Base-by-base conservation (phyloP, 2,797 vertebrate species). In the Pipistrellus pipistrellus region DNA sequence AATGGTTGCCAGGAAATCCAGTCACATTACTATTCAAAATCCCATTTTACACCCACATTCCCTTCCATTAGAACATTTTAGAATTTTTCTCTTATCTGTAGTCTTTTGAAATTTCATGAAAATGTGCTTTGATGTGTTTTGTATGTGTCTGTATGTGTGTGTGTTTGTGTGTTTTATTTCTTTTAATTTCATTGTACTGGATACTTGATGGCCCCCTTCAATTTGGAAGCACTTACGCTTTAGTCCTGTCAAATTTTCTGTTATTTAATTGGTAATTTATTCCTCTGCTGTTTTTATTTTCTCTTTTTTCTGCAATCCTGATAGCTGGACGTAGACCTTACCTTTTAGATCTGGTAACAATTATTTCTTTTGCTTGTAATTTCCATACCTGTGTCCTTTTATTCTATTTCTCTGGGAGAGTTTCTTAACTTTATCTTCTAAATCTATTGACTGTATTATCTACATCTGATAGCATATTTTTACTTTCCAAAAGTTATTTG, bases 11-110 rank as follows among this genome's bases (percentile, higher is more conserved):
- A 51, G 41, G 35, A 90, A 95, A 82, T 41, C 3, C 30, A 83
- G 21, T 81, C 92, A 23, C 7, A 88, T 92, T 88, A 66, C 27
- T 80, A 88, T 51, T 88, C 32, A 92, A 93, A 95, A 78, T 72
- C 23, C 13, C 14, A 17, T 90, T 91, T 93, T 32, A 88, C 4
- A 18, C 17, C 35, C 62, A 90, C 73, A 14, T 76, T 96, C 57
- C 21, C 20, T 46, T 94, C 14, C 9, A n/a, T 21, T 9, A 57
- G 51, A 85, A 80, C 84, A 66, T 57, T 84, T 87, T 69, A 77
- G 27, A 77, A 77, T 83, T 93, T 80, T 92, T 83, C 44, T 91
- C 48, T 93, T 75, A 80, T 83, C 38, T n/a, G 82, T 21, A 51
- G 8, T 89, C 27, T 92, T 89, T 32, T 88, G 59, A 93, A 88